Evolutionary conservation across 2,888 invertebrate genomes (phyloP).

Genomic region (Nomada flava): DNA sequence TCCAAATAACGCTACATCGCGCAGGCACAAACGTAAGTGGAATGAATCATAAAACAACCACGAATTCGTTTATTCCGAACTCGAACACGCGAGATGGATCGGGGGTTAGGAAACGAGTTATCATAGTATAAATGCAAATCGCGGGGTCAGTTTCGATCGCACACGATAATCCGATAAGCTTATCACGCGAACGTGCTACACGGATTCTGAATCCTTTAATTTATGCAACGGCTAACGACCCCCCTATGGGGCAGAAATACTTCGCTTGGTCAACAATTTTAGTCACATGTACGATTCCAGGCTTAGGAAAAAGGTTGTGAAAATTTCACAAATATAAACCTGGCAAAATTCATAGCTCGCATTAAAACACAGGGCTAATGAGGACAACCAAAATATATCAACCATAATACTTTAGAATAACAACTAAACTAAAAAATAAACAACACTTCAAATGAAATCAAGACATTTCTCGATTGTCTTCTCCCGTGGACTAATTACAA

Average conservation of each 20-base stretch:
- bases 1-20: background rate
- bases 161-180: constrained; percentile 25
- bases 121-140: constrained; percentile 21
- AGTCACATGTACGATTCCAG: too few relatives aligned
- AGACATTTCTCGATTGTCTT: too few relatives aligned
- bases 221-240: background rate
- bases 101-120: constrained; percentile 21
- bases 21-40: background rate
- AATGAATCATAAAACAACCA: background rate
- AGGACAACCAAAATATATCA: too few relatives aligned
- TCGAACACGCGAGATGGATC: background rate
- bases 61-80: background rate
- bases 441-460: too few relatives aligned
- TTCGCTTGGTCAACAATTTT: too few relatives aligned
- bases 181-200: constrained; percentile 1
- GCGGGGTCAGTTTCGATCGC: constrained; percentile 2
- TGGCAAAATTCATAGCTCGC: too few relatives aligned
- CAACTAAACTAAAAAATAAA: too few relatives aligned
- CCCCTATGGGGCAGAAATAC: background rate
- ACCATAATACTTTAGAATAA: too few relatives aligned
- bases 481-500: too few relatives aligned
- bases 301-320: too few relatives aligned
- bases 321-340: too few relatives aligned
- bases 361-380: too few relatives aligned
- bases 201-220: background rate